A percentile compares a stretch with the other conserved stretches of the same genome.
Evolutionary conservation across 2,113 vertebrate genomes (phyloP).

Genomic region (Heloderma charlesbogerti): DNA sequence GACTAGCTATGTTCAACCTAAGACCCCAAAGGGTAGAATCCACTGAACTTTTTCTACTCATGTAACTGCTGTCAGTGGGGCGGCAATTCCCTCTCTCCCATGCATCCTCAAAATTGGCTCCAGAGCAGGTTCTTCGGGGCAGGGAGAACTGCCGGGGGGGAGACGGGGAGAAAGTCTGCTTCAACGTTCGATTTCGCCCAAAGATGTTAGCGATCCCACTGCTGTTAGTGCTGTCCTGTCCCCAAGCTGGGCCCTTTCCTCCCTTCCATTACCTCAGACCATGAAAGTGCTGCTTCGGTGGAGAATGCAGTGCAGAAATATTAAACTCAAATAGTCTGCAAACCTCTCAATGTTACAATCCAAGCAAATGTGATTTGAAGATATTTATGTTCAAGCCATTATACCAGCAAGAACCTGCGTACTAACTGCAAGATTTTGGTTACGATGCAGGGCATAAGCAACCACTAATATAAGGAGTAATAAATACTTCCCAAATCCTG

Average conservation of each 20-base stretch:
- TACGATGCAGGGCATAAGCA: not conserved
- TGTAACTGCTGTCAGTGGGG: no score
- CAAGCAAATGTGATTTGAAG: not conserved
- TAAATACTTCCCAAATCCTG: not conserved
- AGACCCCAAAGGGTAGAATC: not conserved
- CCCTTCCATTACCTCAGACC: not conserved
- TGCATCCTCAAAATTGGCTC: no score
- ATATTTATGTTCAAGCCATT: not conserved
- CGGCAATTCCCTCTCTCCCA: no score
- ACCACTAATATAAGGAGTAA: not conserved
- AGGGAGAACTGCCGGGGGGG: no score
- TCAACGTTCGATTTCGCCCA: not conserved
- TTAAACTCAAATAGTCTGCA: not conserved
- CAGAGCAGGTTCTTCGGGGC: no score
- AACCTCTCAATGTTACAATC: not conserved
- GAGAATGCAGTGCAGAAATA: not conserved
- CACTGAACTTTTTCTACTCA: no score
- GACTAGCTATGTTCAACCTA: not conserved
- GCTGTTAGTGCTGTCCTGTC: rapidly evolving
- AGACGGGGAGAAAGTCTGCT: no score
- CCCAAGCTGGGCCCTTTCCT: not conserved
- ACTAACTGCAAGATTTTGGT: not conserved
- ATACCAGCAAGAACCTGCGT: not conserved
- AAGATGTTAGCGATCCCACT: not conserved
- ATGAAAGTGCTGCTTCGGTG: not conserved